Evolutionary conservation across 2,113 vertebrate genomes (phyloP).

Genomic region (Ictalurus furcatus): DNA sequence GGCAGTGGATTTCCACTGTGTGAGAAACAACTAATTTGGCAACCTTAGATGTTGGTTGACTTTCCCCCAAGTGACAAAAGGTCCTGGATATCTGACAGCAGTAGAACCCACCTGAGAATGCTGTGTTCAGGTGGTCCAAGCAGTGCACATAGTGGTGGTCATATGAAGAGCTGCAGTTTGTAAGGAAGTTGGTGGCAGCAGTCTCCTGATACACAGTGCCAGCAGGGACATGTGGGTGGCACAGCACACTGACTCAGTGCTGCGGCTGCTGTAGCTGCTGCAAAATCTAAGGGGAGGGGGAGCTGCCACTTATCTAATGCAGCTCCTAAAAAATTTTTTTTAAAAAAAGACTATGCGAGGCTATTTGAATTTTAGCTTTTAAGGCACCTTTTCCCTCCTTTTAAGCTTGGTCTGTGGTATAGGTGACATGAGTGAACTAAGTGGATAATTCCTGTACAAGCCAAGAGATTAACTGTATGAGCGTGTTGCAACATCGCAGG

Average conservation of each 20-base stretch:
- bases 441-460: neutral
- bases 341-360: neutral
- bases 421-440: neutral
- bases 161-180: slow-evolving; percentile 10
- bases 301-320: slow-evolving; percentile 40
- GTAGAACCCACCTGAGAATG: neutral
- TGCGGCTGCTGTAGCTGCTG: slow-evolving; percentile 48
- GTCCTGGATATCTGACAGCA: neutral
- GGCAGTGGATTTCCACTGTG: neutral
- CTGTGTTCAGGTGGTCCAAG: slow-evolving; percentile 7
- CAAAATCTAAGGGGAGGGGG: slow-evolving; percentile 40
- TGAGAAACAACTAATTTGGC: neutral
- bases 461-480: neutral
- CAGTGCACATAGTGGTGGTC: neutral
- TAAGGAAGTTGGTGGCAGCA: slow-evolving; percentile 20
- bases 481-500: neutral
- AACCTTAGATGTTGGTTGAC: neutral
- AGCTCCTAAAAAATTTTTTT: neutral
- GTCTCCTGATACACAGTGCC: slow-evolving; percentile 35
- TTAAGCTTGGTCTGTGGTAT: neutral
- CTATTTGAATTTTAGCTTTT: neutral
- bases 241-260: slow-evolving; percentile 58
- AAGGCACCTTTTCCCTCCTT: neutral
- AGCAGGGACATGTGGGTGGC: slow-evolving; percentile 56
- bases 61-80: neutral